These are phyloP conservation scores for Opisthograptis luteolata DNA, from an alignment of 2,888 invertebrate species.

Conservation along the genomic window DNA sequence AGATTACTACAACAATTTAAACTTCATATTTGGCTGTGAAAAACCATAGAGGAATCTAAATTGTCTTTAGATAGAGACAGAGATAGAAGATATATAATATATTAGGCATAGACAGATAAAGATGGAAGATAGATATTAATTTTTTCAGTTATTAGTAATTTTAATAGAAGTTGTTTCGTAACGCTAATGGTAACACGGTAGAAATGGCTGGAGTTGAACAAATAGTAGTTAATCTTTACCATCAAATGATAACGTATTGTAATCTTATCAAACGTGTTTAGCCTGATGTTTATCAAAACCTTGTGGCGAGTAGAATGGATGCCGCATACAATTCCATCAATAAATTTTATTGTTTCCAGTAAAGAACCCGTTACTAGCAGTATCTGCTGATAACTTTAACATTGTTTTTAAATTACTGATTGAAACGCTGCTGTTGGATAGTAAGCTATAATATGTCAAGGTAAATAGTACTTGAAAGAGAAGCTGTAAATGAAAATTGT, in stretches of 20 bases:
- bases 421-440: conserved; percentile 23
- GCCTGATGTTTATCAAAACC: conserved; percentile 64
- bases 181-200: conserved; percentile 60
- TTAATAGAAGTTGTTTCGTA: conserved; percentile 35
- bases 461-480: background rate
- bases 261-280: conserved; percentile 66
- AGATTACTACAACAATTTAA: conserved; percentile 12
- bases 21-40: conserved; percentile 6
- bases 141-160: conserved; percentile 10
- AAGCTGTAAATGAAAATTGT: background rate
- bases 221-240: conserved; percentile 79
- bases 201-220: conserved; percentile 60
- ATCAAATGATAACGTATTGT: conserved; percentile 67
- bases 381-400: conserved; percentile 33
- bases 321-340: conserved; percentile 57
- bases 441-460: background rate
- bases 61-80: no score
- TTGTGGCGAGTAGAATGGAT: conserved; percentile 61
- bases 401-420: conserved; percentile 28
- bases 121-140: no score
- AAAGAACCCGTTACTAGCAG: conserved; percentile 41
- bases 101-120: no score
- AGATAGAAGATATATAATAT: no score
- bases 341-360: conserved; percentile 66
- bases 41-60: conserved; percentile 8